A percentile compares a stretch with the other conserved stretches of the same genome.
Conservation (phyloP, 2,797 vertebrate genomes). For the Sebastes cheni region DNA sequence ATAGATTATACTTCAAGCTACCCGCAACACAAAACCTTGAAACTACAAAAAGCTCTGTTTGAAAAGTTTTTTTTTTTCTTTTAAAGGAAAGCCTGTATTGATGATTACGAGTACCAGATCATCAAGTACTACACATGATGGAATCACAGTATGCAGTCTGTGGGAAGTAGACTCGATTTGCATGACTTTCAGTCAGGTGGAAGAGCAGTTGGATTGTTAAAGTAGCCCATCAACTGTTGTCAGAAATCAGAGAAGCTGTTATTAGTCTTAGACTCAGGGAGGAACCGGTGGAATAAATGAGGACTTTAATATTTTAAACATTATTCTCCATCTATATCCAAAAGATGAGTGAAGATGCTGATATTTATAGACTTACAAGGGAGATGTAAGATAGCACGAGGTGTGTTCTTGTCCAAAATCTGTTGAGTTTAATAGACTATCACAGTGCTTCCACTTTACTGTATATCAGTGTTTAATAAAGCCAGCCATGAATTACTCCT, state of each 20-base stretch:
- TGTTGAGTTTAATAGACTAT: background rate
- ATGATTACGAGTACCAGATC: constrained; percentile 8
- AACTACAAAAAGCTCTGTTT: too few relatives aligned
- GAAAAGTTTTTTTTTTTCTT: background rate
- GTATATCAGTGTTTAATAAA: background rate
- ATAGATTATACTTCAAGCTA: background rate
- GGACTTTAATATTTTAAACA: constrained; percentile 1
- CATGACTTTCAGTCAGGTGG: constrained; percentile 64
- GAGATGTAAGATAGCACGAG: background rate
- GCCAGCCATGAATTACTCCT: background rate
- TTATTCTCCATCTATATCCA: background rate
- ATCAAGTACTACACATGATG: constrained; percentile 34
- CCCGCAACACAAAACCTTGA: too few relatives aligned
- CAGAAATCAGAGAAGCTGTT: background rate
- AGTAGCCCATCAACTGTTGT: constrained; percentile 40
- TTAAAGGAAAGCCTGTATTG: background rate
- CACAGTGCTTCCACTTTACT: background rate
- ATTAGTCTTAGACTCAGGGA: background rate
- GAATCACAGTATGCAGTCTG: constrained; percentile 76
- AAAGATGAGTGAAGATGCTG: constrained; percentile 3
- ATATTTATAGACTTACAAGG: background rate
- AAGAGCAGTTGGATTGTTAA: constrained; percentile 62
- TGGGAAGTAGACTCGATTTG: constrained; percentile 68
- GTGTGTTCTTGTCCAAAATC: background rate
- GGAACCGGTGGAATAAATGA: constrained; percentile 14